Conservation (phyloP, 2,888 invertebrate genomes). For the Cephus sareptanus region DNA sequence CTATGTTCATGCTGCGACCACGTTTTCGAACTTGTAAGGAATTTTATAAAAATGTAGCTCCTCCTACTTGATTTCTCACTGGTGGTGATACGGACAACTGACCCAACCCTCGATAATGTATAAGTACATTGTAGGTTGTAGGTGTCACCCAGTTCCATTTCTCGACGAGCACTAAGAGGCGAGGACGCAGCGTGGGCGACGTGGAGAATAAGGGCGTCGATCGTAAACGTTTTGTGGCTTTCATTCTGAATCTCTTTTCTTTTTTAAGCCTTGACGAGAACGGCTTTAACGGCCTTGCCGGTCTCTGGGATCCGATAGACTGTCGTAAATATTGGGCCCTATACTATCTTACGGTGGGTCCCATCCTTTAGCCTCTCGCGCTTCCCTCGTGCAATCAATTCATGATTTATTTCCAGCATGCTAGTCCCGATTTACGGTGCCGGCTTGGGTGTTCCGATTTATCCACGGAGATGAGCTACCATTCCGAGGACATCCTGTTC, state of each 20-base stretch:
- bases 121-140: neutral
- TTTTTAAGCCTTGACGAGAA: slow-evolving; percentile 2
- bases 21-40: too few species aligned
- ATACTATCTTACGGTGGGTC: neutral
- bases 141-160: neutral
- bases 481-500: neutral
- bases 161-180: neutral
- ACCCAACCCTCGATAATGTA: neutral
- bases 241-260: neutral
- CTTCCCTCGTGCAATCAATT: neutral
- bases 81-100: neutral
- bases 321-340: slow-evolving; percentile 1
- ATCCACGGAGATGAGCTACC: neutral
- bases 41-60: neutral
- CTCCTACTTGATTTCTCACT: neutral
- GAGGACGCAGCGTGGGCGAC: neutral
- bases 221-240: slow-evolving; percentile 8
- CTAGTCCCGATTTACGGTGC: neutral
- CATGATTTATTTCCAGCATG: neutral
- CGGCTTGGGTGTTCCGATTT: slow-evolving; percentile 5
- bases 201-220: neutral
- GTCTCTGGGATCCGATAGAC: neutral
- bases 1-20: too few species aligned
- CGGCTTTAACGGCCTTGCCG: neutral
- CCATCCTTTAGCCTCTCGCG: neutral